Conservation (phyloP, 2,113 vertebrate genomes). For the Brachyhypopomus occidentalis region DNA sequence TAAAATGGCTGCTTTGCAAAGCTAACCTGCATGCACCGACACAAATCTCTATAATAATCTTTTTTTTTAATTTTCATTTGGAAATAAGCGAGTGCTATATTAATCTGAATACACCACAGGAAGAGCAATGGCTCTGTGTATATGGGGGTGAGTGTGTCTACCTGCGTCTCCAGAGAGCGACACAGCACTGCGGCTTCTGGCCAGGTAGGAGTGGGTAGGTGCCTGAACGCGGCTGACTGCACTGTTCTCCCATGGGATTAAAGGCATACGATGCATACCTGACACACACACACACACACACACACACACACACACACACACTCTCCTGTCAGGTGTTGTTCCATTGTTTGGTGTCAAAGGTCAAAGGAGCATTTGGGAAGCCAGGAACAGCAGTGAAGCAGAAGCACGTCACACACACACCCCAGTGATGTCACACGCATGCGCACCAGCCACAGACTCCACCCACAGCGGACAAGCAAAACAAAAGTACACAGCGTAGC, state of each 20-base stretch:
- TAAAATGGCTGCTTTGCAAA: neutral
- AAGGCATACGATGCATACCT: slow-evolving; percentile 86
- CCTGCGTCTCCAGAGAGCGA: slow-evolving; percentile 92
- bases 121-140: neutral
- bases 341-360: neutral
- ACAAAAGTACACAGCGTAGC: neutral
- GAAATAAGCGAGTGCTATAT: no score
- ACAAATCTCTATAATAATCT: no score
- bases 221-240: slow-evolving; percentile 92
- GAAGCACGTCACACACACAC: neutral
- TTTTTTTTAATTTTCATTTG: no score
- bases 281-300: slow-evolving; percentile 42
- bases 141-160: slow-evolving; percentile 64
- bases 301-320: slow-evolving; percentile 6
- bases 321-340: neutral
- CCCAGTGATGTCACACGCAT: neutral
- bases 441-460: neutral
- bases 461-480: neutral
- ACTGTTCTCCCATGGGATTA: slow-evolving; percentile 92
- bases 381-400: neutral
- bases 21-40: neutral
- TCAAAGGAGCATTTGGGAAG: neutral
- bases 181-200: slow-evolving; percentile 91
- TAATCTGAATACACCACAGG: neutral
- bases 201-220: slow-evolving; percentile 96